Evolutionary conservation across 2,888 invertebrate genomes (phyloP).

Genomic region (Stenotaenia linearis): DNA sequence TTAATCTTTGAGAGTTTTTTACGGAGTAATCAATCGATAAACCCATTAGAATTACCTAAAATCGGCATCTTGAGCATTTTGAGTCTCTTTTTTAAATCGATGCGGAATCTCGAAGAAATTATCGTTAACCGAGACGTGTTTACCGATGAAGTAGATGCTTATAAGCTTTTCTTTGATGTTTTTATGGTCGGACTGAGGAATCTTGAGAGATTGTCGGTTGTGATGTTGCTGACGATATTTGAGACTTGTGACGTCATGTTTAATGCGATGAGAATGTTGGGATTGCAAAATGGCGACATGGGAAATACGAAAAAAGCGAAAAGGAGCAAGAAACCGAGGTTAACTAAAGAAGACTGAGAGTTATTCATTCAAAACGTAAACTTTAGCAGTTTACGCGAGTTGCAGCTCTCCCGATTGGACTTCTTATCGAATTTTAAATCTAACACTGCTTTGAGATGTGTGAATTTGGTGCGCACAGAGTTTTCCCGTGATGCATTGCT

Average conservation of each 20-base stretch:
- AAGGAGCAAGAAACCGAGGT: neutral
- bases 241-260: neutral
- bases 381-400: neutral
- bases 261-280: neutral
- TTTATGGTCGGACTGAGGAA: neutral
- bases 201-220: neutral
- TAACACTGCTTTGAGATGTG: neutral
- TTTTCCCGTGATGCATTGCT: neutral
- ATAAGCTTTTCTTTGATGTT: neutral
- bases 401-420: neutral
- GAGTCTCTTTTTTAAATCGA: neutral
- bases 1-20: neutral
- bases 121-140: neutral
- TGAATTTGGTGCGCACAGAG: neutral
- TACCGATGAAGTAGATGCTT: neutral
- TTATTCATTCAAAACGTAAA: neutral
- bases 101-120: neutral
- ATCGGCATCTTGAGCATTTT: neutral
- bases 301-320: neutral
- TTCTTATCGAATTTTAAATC: neutral
- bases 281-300: neutral
- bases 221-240: neutral
- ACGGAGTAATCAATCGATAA: neutral
- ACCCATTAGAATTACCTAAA: neutral
- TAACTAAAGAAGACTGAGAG: neutral